These are phyloP conservation scores for Tachuris rubrigastra DNA, from an alignment of 2,113 vertebrate genomes.

Conservation along the genomic window DNA sequence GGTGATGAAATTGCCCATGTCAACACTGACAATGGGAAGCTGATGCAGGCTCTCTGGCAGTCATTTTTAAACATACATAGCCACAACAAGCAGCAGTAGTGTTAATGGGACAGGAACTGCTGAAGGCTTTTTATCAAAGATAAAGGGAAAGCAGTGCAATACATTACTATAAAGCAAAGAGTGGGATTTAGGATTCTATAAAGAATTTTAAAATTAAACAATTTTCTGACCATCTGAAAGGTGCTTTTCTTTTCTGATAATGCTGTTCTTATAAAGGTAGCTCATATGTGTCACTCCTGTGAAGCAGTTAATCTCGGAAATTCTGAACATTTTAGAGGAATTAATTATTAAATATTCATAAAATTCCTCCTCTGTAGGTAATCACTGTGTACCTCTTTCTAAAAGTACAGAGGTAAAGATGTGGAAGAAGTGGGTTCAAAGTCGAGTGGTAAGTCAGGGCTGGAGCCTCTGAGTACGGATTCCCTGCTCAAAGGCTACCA, in stretches of 20 bases:
- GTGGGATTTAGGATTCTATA: constrained; percentile 3
- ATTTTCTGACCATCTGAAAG: not conserved
- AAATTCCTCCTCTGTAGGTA: not conserved
- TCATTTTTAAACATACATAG: not conserved
- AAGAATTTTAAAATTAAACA: too few species aligned
- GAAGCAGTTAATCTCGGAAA: not conserved
- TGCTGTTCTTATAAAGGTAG: not conserved
- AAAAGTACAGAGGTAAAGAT: not conserved
- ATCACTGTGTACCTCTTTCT: not conserved
- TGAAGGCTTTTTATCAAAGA: not conserved
- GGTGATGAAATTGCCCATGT: not conserved
- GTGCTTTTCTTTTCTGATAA: not conserved
- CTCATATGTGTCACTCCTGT: not conserved
- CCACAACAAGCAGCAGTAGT: not conserved
- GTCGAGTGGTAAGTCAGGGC: not conserved
- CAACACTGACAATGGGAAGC: not conserved
- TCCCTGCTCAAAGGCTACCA: not conserved
- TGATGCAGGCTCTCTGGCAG: not conserved
- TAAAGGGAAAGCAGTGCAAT: not conserved
- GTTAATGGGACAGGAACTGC: not conserved
- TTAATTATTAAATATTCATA: not conserved
- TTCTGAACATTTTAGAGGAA: not conserved
- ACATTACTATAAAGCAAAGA: not conserved
- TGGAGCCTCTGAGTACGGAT: not conserved
- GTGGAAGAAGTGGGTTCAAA: not conserved